These are phyloP conservation scores for Drosophila multiciliata DNA, from an alignment of 2,888 invertebrate genomes.

Conservation along the genomic window DNA sequence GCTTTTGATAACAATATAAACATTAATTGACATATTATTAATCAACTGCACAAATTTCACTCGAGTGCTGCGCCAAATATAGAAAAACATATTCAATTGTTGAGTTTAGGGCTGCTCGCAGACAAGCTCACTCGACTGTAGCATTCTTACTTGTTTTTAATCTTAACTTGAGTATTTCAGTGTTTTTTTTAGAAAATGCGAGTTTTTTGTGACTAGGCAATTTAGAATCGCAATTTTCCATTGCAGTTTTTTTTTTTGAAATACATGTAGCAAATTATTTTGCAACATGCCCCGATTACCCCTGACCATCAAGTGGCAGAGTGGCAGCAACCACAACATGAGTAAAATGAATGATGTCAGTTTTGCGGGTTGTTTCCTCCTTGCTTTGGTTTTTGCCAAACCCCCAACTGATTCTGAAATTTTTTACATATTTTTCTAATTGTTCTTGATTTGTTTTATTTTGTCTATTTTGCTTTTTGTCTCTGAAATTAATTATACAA, in stretches of 20 bases:
- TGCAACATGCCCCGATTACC: neutral
- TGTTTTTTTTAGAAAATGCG: neutral
- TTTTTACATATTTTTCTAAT: constrained; percentile 34
- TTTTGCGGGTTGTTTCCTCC: constrained; percentile 11
- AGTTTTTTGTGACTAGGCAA: too few species aligned
- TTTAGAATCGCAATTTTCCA: neutral
- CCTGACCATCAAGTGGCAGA: neutral
- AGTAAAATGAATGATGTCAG: constrained; percentile 60
- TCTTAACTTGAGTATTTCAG: neutral
- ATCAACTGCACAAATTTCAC: neutral
- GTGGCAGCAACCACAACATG: constrained; percentile 35
- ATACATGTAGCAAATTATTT: neutral
- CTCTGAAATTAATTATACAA: constrained; percentile 1
- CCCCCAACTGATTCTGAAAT: constrained; percentile 2
- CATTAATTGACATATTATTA: neutral
- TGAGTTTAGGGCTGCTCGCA: neutral
- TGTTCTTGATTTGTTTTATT: neutral
- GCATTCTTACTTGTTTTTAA: neutral
- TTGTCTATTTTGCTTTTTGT: constrained; percentile 18
- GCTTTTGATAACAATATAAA: too few species aligned
- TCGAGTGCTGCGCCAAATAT: neutral
- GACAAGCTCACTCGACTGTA: neutral
- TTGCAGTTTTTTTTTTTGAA: neutral
- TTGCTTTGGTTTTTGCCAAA: neutral
- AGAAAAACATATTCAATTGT: neutral